Base-by-base conservation (phyloP, 30 jellyfish, hydroid and myxozoan species). In the Aurelia sp. region DNA sequence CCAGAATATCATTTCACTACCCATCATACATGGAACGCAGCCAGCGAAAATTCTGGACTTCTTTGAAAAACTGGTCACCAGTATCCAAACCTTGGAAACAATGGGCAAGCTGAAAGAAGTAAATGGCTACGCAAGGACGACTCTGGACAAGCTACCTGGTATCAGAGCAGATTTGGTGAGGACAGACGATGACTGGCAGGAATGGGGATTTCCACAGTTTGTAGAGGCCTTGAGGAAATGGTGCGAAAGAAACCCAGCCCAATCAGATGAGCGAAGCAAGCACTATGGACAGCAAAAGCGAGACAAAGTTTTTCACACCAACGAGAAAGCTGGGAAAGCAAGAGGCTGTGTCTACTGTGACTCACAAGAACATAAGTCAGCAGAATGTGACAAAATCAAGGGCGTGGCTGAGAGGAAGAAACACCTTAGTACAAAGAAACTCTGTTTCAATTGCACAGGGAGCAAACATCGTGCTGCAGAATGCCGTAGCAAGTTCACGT, bases 371-470 rank as follows among this genome's bases (percentile, higher is more conserved):
- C 91, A 87, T 53, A 76, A 52, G 61, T 52, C 86, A 47, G 31
- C 51, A 10, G 81, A 76, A 31, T 87, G 91, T 31, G 40, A 52
- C 20, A 63, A 81, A 40, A 50, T 73, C 50, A 90, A 27, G 78
- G 53, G 70, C 19, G 8, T 72, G 41, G 77, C 55, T 51, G 87
- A 81, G 20, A 16, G 92, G 76, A 82, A 87, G 76, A 53, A 58
- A 53, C 90, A 71, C 19, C 59, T 82, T 3, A 50, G 87, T 63
- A 44, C 41, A 15, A 86, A 91, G 57, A 63, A 63, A 55, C 72
- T 86, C n/a, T 91, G 94, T 74, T 91, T 70, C 72, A 91, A 85
- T 76, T 85, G 98, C 72, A 72, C 87, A 22, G 92, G 93, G 9
- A 65, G 60, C 13, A 31, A 69, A 22, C 97, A 91, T 63, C 21